phyloP scores from a whole-genome alignment of 2,797 vertebrate genomes.

The Cynopterus sphinx region DNA sequence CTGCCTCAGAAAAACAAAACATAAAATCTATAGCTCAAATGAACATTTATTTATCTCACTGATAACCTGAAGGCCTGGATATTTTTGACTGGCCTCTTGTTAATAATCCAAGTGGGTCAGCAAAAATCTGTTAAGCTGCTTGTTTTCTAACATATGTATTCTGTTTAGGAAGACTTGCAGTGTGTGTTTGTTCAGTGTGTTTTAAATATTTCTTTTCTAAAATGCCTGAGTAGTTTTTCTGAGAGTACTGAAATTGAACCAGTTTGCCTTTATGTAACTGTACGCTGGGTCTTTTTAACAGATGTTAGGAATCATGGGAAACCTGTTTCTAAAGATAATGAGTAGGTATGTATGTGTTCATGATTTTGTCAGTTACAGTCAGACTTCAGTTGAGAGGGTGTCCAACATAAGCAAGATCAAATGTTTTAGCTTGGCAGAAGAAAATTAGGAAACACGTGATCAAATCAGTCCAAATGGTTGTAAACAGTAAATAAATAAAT shows the following conservation, averaged over 20 bases:
- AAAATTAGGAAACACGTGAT: conserved; percentile 56
- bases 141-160: conserved; percentile 39
- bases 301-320: conserved; percentile 50
- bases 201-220: conserved; percentile 39
- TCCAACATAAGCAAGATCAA: conserved; percentile 10
- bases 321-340: conserved; percentile 63
- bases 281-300: conserved; percentile 45
- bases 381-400: conserved; percentile 46
- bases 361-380: conserved; percentile 57
- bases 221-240: conserved; percentile 31
- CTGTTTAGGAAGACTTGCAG: conserved; percentile 21
- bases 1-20: not conserved
- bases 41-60: not conserved
- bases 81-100: not conserved
- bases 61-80: not conserved
- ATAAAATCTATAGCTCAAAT: not conserved
- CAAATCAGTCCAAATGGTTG: conserved; percentile 31
- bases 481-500: conserved; percentile 49
- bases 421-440: not conserved
- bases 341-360: conserved; percentile 46
- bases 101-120: not conserved
- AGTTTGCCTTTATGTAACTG: conserved; percentile 68
- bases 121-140: not conserved
- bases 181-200: conserved; percentile 23
- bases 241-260: conserved; percentile 39